Evolutionary conservation across 2,888 invertebrate genomes (phyloP).

Genomic region (Dinocampus coccinellae): DNA sequence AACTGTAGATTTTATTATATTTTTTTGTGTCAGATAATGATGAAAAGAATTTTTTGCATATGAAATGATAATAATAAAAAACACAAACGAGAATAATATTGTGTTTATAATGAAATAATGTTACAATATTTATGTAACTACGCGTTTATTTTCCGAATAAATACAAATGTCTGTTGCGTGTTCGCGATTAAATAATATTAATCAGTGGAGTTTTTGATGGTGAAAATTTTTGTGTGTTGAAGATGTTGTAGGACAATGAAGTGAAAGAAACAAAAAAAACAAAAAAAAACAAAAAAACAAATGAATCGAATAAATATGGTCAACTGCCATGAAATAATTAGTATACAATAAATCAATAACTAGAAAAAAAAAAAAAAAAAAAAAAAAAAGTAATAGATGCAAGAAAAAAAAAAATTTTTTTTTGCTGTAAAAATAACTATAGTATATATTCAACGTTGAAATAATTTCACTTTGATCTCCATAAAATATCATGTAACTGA

Average conservation of each 20-base stretch:
- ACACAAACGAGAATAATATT: not conserved
- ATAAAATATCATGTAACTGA: slow-evolving; percentile 27
- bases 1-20: slow-evolving; percentile 42
- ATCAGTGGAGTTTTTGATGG: slow-evolving; percentile 44
- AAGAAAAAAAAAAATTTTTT: slow-evolving; percentile 7
- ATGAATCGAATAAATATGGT: slow-evolving; percentile 46
- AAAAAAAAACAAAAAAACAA: too few relatives aligned
- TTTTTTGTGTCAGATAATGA: slow-evolving; percentile 42
- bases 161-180: slow-evolving; percentile 39
- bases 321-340: slow-evolving; percentile 38
- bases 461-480: not conserved
- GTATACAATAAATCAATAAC: too few relatives aligned
- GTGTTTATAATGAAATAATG: slow-evolving; percentile 9
- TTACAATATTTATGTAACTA: slow-evolving; percentile 19
- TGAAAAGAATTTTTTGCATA: slow-evolving; percentile 23
- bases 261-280: slow-evolving; percentile 19
- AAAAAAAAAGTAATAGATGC: slow-evolving; percentile 26
- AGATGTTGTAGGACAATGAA: slow-evolving; percentile 29
- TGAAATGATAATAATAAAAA: slow-evolving; percentile 3
- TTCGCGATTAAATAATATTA: slow-evolving; percentile 43
- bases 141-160: slow-evolving; percentile 35
- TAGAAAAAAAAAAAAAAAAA: too few relatives aligned
- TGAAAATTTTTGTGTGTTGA: slow-evolving; percentile 33
- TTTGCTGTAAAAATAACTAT: not conserved
- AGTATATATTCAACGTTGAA: not conserved